Conservation (phyloP, 2,888 invertebrate species). For the Tanytarsus gracilentus region DNA sequence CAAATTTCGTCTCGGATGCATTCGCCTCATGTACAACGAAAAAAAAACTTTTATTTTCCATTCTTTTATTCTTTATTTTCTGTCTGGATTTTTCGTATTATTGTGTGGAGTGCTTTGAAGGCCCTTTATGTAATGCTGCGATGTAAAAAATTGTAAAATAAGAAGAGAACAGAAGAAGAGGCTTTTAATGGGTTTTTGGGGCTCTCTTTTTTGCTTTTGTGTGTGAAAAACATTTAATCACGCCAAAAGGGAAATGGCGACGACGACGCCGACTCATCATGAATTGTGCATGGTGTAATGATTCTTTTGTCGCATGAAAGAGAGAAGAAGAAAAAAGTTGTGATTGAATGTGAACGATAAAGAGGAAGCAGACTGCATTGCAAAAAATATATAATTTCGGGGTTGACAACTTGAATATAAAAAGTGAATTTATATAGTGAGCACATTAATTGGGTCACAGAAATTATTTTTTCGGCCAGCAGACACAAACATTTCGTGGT, state of each 20-base stretch:
- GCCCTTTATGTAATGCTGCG: neutral
- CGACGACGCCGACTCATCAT: neutral
- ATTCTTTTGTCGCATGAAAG: conserved; percentile 1
- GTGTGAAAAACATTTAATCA: conserved; percentile 9
- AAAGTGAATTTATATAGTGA: too few relatives aligned
- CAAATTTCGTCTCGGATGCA: conserved; percentile 12
- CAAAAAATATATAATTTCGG: too few relatives aligned
- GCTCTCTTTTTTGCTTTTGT: neutral
- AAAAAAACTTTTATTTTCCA: neutral
- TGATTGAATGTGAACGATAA: too few relatives aligned
- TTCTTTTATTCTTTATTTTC: neutral
- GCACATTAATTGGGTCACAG: too few relatives aligned
- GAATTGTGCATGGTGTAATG: neutral
- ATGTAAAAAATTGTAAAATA: too few relatives aligned
- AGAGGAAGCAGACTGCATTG: too few relatives aligned
- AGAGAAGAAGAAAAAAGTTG: too few relatives aligned
- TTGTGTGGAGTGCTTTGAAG: conserved; percentile 3
- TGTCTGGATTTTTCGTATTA: conserved; percentile 6
- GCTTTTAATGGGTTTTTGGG: neutral
- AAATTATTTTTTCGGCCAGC: too few relatives aligned
- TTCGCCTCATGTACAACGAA: conserved; percentile 2
- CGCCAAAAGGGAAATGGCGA: neutral
- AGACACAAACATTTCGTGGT: neutral
- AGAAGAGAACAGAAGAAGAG: too few relatives aligned
- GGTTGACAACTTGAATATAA: too few relatives aligned